Evolutionary conservation across 2,113 vertebrate species (phyloP).

Genomic region (Planiliza haematocheilus): DNA sequence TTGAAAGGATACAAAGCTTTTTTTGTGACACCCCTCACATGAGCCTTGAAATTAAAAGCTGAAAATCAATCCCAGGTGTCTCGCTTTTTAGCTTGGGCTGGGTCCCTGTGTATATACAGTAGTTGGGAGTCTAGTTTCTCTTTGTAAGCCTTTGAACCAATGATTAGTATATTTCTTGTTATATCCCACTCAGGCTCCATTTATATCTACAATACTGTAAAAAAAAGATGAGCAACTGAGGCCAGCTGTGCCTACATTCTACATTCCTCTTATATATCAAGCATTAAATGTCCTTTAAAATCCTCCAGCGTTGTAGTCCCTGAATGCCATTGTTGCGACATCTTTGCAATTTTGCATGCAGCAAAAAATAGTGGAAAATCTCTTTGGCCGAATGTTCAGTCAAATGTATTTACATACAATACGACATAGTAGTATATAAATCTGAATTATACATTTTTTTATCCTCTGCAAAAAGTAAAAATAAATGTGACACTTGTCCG

Average conservation of each 20-base stretch:
- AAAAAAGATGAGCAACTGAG: constrained; percentile 8
- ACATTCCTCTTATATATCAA: neutral
- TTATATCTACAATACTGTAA: neutral
- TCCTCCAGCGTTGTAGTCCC: too few relatives aligned
- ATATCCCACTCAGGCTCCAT: neutral
- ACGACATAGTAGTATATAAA: too few relatives aligned
- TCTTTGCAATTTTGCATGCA: neutral
- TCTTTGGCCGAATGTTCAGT: neutral
- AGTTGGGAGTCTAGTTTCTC: neutral
- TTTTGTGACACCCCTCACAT: neutral
- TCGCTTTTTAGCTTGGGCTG: neutral
- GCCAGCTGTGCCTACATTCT: constrained; percentile 38
- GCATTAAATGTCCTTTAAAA: too few relatives aligned
- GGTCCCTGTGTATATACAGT: neutral
- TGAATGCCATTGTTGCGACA: neutral
- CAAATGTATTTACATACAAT: neutral
- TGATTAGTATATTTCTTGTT: neutral
- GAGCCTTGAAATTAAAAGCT: neutral
- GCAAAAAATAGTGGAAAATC: neutral
- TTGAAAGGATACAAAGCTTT: neutral
- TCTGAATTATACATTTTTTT: too few relatives aligned
- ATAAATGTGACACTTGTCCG: constrained; percentile 1
- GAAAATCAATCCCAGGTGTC: constrained; percentile 4
- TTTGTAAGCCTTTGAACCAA: neutral
- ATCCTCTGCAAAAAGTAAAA: too few relatives aligned